Evolutionary conservation across 2,888 invertebrate species (phyloP).

Genomic region (Oscheius sp.): DNA sequence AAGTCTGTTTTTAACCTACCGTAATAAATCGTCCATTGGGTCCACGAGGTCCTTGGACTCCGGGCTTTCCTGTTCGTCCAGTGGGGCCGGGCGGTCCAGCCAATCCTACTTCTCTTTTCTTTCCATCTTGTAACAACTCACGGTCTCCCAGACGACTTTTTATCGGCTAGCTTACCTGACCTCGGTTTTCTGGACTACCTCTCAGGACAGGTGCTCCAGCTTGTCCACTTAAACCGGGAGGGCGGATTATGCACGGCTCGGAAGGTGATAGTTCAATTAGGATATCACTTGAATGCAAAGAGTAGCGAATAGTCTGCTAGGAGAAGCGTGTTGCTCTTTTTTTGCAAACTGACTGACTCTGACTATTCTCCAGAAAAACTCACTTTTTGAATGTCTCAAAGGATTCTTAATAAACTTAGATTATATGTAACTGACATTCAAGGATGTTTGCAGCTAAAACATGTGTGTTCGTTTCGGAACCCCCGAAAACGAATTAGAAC

Average conservation of each 20-base stretch:
- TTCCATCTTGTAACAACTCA: constrained; percentile 56
- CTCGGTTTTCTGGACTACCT: constrained; percentile 40
- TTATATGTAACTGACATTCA: too few species aligned
- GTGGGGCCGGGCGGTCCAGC: constrained; percentile 67
- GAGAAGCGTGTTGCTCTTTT: too few species aligned
- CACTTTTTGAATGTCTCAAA: too few species aligned
- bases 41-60: constrained; percentile 57
- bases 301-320: too few species aligned
- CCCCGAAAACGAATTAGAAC: too few species aligned
- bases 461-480: too few species aligned
- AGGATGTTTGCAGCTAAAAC: too few species aligned
- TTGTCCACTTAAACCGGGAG: constrained; percentile 58
- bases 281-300: constrained; percentile 40
- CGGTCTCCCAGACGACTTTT: background rate
- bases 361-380: too few species aligned
- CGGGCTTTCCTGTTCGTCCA: constrained; percentile 58
- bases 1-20: constrained; percentile 37
- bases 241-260: constrained; percentile 72
- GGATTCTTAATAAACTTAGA: too few species aligned
- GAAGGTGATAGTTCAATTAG: constrained; percentile 47
- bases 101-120: constrained; percentile 69
- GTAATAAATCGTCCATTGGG: constrained; percentile 58
- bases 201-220: constrained; percentile 51
- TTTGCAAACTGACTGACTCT: too few species aligned
- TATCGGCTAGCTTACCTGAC: constrained; percentile 10